Percentiles rank a stretch among this genome's conserved stretches.
Evolutionary conservation across 2,113 vertebrate species (phyloP).

Genomic region (Monarcha castaneiventris): DNA sequence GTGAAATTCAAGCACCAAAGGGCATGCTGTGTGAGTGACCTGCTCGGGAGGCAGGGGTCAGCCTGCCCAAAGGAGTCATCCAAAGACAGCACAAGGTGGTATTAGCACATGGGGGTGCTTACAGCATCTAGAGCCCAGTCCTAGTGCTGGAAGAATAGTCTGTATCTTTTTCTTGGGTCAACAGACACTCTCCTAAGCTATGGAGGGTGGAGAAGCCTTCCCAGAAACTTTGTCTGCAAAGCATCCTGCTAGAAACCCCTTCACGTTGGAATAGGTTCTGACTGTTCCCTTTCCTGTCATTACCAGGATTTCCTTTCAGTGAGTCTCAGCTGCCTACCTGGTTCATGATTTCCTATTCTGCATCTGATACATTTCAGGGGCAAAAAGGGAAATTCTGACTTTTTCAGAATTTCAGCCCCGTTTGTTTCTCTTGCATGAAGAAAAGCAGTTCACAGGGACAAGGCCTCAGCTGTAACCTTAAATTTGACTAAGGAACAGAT

Average conservation of each 20-base stretch:
- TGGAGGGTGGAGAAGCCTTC: not conserved
- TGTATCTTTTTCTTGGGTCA: not conserved
- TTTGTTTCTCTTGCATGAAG: not conserved
- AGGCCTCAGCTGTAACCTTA: not conserved
- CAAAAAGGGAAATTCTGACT: not conserved
- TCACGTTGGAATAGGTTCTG: not conserved
- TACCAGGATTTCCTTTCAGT: not conserved
- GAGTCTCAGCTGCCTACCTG: not conserved
- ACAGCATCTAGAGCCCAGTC: not conserved
- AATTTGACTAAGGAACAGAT: not conserved
- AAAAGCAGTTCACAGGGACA: not conserved
- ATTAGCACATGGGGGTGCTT: not conserved
- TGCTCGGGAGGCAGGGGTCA: not conserved
- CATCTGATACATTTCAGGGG: not conserved
- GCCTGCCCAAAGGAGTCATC: not conserved
- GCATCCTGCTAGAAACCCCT: not conserved
- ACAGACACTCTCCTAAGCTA: not conserved
- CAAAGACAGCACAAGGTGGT: not conserved
- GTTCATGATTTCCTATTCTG: not conserved
- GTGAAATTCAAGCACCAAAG: slow-evolving; percentile 30
- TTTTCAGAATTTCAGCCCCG: not conserved
- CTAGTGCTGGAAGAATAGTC: not conserved
- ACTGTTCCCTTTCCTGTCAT: not conserved
- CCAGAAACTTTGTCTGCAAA: not conserved
- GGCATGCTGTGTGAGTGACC: not conserved